These are phyloP conservation scores for Paratrypauchen microcephalus DNA, from an alignment of 2,797 vertebrate genomes.

Conservation along the genomic window DNA sequence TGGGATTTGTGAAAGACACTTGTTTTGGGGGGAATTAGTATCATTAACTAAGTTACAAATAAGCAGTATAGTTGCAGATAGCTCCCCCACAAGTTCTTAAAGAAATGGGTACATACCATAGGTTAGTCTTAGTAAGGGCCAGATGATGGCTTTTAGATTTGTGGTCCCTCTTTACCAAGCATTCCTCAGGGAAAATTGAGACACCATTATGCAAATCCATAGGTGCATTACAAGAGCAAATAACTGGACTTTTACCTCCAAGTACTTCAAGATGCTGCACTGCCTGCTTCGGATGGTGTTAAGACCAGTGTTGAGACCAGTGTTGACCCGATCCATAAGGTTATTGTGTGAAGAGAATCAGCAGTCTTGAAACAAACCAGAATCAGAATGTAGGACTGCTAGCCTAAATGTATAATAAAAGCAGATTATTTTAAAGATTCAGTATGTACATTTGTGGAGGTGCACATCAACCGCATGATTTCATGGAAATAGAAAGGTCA, in stretches of 20 bases:
- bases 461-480: too few species aligned
- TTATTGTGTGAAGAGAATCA: slow-evolving; percentile 32
- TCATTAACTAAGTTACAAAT: slow-evolving; percentile 54
- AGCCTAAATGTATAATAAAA: slow-evolving; percentile 20
- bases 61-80: slow-evolving; percentile 41
- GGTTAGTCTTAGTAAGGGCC: slow-evolving; percentile 39
- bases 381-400: slow-evolving; percentile 26
- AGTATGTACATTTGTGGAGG: too few species aligned
- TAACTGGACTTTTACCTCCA: slow-evolving; percentile 65
- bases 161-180: slow-evolving; percentile 66
- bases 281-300: slow-evolving; percentile 43
- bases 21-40: slow-evolving; percentile 56
- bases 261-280: slow-evolving; percentile 79
- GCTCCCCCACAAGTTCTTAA: slow-evolving; percentile 44
- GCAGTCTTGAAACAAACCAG: slow-evolving; percentile 27
- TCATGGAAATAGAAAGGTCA: too few species aligned
- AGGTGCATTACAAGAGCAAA: slow-evolving; percentile 74
- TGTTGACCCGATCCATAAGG: slow-evolving; percentile 50
- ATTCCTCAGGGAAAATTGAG: slow-evolving; percentile 51
- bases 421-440: slow-evolving; percentile 1
- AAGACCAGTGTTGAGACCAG: slow-evolving; percentile 60
- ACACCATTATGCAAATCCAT: slow-evolving; percentile 79
- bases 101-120: slow-evolving; percentile 47
- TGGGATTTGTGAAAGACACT: slow-evolving; percentile 46
- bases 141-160: slow-evolving; percentile 68